Conservation (phyloP, 2,888 invertebrate genomes). For the Diarsia mendica region DNA sequence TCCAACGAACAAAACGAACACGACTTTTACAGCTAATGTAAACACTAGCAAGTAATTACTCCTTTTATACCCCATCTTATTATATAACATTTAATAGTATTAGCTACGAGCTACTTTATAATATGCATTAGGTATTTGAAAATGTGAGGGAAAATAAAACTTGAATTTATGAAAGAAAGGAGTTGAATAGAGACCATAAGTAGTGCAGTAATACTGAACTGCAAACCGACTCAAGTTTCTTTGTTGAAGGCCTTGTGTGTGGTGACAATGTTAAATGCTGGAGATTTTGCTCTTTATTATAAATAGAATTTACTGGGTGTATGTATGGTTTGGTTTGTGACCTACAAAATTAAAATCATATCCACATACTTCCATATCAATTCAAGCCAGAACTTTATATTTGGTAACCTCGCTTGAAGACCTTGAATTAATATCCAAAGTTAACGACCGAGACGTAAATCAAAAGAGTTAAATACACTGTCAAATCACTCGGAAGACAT, state of each 20-base stretch:
- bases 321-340: not conserved
- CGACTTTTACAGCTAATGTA: constrained; percentile 41
- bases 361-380: not conserved
- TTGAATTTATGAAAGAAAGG: constrained; percentile 44
- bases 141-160: constrained; percentile 41
- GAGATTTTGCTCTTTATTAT: not conserved
- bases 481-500: not conserved
- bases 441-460: not conserved
- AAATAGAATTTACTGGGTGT: not conserved
- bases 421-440: not conserved
- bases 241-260: constrained; percentile 38
- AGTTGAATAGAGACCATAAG: constrained; percentile 37
- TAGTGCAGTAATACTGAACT: constrained; percentile 19
- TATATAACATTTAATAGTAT: constrained; percentile 47
- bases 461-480: not conserved
- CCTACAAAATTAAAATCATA: not conserved
- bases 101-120: constrained; percentile 39
- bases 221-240: constrained; percentile 34
- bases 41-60: constrained; percentile 49
- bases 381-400: not conserved
- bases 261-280: constrained; percentile 37
- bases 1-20: constrained; percentile 37
- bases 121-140: constrained; percentile 18
- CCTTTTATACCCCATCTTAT: constrained; percentile 40
- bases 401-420: not conserved